A percentile compares a stretch with the other conserved stretches of the same genome.
These are phyloP conservation scores for Hydropotes inermis DNA, from an alignment of 2,113 vertebrate genomes.

Conservation along the genomic window DNA sequence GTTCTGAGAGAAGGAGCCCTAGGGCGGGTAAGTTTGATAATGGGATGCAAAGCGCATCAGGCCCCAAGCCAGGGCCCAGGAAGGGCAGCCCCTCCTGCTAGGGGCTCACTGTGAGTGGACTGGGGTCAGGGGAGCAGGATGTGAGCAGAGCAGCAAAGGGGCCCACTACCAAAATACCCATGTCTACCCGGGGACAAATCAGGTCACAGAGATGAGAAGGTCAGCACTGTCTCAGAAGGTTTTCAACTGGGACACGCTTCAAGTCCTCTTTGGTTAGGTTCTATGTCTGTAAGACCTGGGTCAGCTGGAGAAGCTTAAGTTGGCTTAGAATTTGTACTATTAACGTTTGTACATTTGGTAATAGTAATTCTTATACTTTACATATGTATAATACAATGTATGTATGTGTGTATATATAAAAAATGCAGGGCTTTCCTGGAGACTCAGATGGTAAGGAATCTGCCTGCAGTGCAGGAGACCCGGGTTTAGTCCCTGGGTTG, in stretches of 20 bases:
- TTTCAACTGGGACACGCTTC: background rate
- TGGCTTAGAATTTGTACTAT: background rate
- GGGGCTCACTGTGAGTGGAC: background rate
- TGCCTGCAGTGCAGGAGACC: background rate
- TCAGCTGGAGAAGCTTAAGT: background rate
- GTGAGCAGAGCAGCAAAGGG: background rate
- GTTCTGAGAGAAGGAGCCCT: background rate
- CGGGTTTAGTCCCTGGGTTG: background rate
- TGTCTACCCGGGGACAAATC: background rate
- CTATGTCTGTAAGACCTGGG: background rate
- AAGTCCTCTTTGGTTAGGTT: background rate
- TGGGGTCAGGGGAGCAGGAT: background rate
- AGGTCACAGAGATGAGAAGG: background rate
- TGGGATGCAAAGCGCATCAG: background rate
- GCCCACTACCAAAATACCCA: background rate
- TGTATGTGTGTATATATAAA: background rate
- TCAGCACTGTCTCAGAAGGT: background rate
- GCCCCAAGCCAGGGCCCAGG: background rate
- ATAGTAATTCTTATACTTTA: constrained; percentile 10
- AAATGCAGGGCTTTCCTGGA: background rate
- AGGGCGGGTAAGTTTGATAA: background rate
- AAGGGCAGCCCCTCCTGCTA: background rate
- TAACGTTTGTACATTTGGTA: background rate
- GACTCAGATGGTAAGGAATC: background rate
- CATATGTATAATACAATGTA: background rate